A percentile compares a stretch with the other conserved stretches of the same genome.
Evolutionary conservation across 1,140 invertebrate genomes (phyloP).

Genomic region (Phymastichus coffea): DNA sequence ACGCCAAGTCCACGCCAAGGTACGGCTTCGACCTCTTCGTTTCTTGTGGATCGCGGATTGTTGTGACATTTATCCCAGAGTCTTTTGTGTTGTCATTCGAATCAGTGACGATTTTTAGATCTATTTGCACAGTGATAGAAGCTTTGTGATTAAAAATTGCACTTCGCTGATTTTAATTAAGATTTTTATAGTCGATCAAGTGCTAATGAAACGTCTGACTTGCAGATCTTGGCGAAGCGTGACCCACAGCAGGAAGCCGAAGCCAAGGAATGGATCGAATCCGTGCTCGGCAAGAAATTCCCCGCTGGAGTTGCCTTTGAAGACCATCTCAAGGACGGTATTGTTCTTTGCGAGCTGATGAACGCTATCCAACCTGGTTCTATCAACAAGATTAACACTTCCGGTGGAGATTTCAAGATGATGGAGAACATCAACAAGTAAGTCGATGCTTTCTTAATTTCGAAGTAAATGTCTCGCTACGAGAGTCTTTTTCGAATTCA

Average conservation of each 20-base stretch:
- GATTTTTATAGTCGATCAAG: no score
- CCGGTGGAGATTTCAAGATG: conserved; percentile 88
- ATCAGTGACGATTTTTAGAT: conserved; percentile 6
- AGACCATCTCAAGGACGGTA: conserved; percentile 79
- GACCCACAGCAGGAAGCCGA: conserved; percentile 80
- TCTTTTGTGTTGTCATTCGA: no score
- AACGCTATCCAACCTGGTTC: conserved; percentile 82
- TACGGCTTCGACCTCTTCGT: conserved; percentile 44
- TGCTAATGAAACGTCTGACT: not conserved
- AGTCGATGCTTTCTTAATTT: no score
- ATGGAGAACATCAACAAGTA: conserved; percentile 91
- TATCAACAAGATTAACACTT: conserved; percentile 80
- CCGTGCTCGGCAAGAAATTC: conserved; percentile 78
- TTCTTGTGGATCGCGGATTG: no score
- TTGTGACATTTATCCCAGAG: no score
- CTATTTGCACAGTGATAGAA: not conserved
- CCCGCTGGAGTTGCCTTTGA: conserved; percentile 68
- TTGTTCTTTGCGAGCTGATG: conserved; percentile 80
- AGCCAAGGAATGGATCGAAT: conserved; percentile 86
- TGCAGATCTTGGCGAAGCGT: conserved; percentile 77
- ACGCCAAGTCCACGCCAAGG: conserved; percentile 77
- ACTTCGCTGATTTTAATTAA: not conserved
- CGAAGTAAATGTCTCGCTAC: no score
- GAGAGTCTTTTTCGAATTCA: no score
- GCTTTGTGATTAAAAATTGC: not conserved